Evolutionary conservation across 2,888 invertebrate genomes (phyloP), one percentile per base, ranked within the genome.

Genomic region (Atethmia centrago): DNA sequence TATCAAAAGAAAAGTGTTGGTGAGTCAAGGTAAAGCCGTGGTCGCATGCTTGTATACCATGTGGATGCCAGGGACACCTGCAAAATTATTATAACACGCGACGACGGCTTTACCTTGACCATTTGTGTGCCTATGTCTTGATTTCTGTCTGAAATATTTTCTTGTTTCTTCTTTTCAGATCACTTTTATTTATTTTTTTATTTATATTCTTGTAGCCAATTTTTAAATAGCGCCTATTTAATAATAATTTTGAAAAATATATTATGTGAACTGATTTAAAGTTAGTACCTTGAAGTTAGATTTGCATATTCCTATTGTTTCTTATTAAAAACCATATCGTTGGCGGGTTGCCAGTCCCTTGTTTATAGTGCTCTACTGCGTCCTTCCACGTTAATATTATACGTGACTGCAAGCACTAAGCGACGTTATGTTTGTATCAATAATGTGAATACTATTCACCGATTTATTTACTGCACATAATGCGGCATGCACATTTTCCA

Each of bases 321-420:
- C 31, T 64, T 47, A 47, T 3, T 64, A 64, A 71, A 80, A 83
- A 62, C n/a, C 28, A 62, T 79, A 66, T 65, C 21, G 53, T 69
- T 83, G 84, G 65, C 72, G 53, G 14, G 61, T 62, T 83, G 80
- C 84, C 80, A 83, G 59, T 53, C 28, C 53, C 72, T 79, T 83
- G 79, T 79, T 71, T 83, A 82, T 71, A 56, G 68, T 61, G 51
- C 59, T 59, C 53, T 70, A 42, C 51, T 76, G 66, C 58, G 21
- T 78, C 28, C 66, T 82, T 77, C 45, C 14, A 71, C 63, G 59
- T 62, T 83, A 72, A 83, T 80, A 79, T 83, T 72, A 47, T 83
- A 83, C 72, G 80, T 83, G 80, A 80, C 80, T 83, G 61, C 79
- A 65, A 47, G 68, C 68, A 72, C 64, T 79, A 69, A 62, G 28